These are phyloP conservation scores for Bombus ignitus DNA, from an alignment of 1,140 invertebrate genomes.

Conservation along the genomic window DNA sequence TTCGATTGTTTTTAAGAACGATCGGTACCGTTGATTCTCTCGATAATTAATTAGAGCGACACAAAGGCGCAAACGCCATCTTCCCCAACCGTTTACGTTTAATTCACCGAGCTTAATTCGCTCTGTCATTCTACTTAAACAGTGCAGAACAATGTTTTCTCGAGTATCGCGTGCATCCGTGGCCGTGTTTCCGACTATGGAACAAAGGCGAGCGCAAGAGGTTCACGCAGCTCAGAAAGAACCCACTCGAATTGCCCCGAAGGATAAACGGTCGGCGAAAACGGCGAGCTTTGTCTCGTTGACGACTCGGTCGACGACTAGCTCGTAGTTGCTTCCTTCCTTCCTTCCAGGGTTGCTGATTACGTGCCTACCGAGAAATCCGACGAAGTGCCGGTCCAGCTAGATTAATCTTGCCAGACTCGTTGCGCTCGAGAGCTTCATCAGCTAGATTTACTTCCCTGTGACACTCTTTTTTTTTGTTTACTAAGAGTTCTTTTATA, in stretches of 20 bases:
- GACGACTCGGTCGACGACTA: background rate
- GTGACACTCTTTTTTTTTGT: background rate
- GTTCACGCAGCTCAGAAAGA: slow-evolving; percentile 34
- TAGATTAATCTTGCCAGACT: slow-evolving; percentile 55
- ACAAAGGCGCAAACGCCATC: background rate
- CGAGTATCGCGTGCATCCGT: background rate
- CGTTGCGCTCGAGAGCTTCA: slow-evolving; percentile 40
- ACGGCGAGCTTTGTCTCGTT: slow-evolving; percentile 28
- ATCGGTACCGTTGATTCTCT: background rate
- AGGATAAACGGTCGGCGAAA: slow-evolving; percentile 37
- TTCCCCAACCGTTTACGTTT: background rate
- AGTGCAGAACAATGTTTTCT: slow-evolving; percentile 10
- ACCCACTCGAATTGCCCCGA: slow-evolving; percentile 34
- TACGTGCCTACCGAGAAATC: slow-evolving; percentile 42
- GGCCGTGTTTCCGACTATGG: background rate
- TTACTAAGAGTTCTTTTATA: background rate
- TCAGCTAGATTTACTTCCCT: slow-evolving; percentile 46
- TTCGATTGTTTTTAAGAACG: background rate
- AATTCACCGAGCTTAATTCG: background rate
- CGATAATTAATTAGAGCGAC: background rate
- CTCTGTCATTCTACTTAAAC: background rate
- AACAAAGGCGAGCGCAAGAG: slow-evolving; percentile 26
- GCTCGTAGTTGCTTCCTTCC: slow-evolving; percentile 18
- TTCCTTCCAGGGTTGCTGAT: slow-evolving; percentile 41
- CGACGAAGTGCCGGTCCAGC: slow-evolving; percentile 30